phyloP scores from a whole-genome alignment of 1,140 invertebrate genomes.

The Trachelipus rathkii region DNA sequence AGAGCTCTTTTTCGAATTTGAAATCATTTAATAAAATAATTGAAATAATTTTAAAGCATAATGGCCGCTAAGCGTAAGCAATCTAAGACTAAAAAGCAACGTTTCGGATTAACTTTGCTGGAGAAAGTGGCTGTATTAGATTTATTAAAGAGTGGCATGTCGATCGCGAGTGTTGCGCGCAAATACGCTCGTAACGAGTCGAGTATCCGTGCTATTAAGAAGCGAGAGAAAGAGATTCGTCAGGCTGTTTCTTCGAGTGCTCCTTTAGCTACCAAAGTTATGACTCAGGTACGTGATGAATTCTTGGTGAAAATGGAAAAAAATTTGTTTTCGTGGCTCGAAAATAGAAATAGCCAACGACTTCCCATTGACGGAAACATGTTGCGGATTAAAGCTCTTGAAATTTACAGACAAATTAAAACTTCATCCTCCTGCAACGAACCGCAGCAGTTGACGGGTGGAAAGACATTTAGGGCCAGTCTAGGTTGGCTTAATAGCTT shows the following conservation, averaged over 20 bases:
- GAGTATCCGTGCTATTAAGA: neutral
- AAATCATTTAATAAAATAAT: no score
- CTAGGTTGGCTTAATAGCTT: neutral
- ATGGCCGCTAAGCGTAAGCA: neutral
- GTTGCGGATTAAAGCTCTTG: neutral
- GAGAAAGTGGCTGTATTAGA: neutral
- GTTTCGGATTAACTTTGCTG: neutral
- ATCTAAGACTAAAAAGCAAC: constrained; percentile 4
- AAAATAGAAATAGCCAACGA: neutral
- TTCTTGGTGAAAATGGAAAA: neutral
- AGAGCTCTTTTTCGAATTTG: no score
- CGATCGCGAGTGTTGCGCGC: neutral
- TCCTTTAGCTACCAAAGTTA: neutral
- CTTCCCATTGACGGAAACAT: neutral
- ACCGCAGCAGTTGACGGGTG: neutral
- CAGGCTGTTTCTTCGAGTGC: neutral
- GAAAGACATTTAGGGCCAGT: neutral
- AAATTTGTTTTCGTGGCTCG: neutral
- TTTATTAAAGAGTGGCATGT: neutral
- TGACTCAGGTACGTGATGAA: neutral
- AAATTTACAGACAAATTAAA: no score
- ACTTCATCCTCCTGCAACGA: neutral
- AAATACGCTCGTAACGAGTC: neutral
- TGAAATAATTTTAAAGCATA: neutral
- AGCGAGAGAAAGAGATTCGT: neutral